These are phyloP conservation scores for Lasioglossum figueresi DNA, from an alignment of 2,888 invertebrate genomes.

Conservation along the genomic window DNA sequence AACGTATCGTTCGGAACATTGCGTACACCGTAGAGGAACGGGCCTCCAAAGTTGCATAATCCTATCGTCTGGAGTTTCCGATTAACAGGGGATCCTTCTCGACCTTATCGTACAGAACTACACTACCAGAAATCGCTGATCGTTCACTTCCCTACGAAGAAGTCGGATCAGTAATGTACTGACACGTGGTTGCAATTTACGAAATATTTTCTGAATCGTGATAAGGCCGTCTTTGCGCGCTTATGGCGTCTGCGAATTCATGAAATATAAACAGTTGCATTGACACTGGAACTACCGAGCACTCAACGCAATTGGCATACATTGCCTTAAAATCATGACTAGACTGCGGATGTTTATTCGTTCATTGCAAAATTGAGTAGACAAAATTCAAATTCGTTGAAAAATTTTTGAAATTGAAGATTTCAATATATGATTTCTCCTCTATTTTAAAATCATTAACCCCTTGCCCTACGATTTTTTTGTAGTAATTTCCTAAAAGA, in stretches of 20 bases:
- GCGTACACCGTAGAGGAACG: conserved; percentile 28
- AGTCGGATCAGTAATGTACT: not conserved
- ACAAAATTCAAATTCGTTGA: too few species aligned
- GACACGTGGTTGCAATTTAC: not conserved
- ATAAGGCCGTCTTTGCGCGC: not conserved
- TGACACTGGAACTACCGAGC: too few species aligned
- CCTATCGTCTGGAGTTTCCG: conserved; percentile 8
- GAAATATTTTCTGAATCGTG: not conserved
- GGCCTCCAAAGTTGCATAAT: conserved; percentile 55
- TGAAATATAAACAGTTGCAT: not conserved
- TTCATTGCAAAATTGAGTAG: too few species aligned
- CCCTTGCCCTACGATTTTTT: too few species aligned
- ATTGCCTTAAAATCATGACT: too few species aligned
- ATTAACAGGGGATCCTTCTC: not conserved
- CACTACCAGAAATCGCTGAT: not conserved
- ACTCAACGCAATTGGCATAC: too few species aligned
- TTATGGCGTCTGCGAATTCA: not conserved
- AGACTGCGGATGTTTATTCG: too few species aligned
- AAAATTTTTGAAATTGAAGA: too few species aligned
- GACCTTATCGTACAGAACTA: not conserved
- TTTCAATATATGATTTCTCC: too few species aligned
- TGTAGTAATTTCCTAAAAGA: too few species aligned
- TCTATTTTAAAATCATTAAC: too few species aligned
- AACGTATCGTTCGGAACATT: conserved; percentile 29
- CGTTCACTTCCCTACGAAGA: not conserved